Evolutionary conservation across 2,888 invertebrate species (phyloP), one percentile per base, ranked within the genome.

Genomic region (Ophraella communa): DNA sequence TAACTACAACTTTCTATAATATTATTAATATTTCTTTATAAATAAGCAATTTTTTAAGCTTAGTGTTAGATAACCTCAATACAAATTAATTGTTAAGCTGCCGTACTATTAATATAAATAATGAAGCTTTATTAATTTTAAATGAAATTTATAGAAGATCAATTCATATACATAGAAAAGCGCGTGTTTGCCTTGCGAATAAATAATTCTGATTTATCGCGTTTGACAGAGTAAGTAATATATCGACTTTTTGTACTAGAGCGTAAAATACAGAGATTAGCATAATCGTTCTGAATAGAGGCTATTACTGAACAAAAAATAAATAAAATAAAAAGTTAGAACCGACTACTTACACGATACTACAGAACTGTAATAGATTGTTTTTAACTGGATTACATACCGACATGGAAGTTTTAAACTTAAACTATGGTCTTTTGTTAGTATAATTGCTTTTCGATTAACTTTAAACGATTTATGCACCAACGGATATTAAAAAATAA

Each of bases 181-280:
- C 30, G 33, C 47, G 20, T 35, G 57, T 57, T 23, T 56, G 45
- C 45, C 14, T 57, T 33, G 47, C 20, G 35, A 47, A 57, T 56
- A 45, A 56, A 45, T 47, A 57, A 57, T 57, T 57, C 47, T 57
- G 57, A 57, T 57, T 57, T 47, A 57, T 57, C 10, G 47, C 21
- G 17, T 35, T 33, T 47, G 47, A 21, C 23, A 47, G 47, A 11
- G 24, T 47, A 57, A 47, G 30, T 57, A 57, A 47, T 57, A 47
- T 42, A 42, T 10, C 3, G 20, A 17, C 33, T 57, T 45, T 57
- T 57, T 45, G n/a, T 33, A 47, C 14, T 17, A 47, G 33, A 23
- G 33, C 49, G 57, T 23, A 47, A 57, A 57, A 47, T 57, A 39
- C 33, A n/a, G 11, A 47, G 47, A 57, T 57, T 57, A 47, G 57